Conservation (phyloP, 2,113 vertebrate genomes). For the Mus pahari region DNA sequence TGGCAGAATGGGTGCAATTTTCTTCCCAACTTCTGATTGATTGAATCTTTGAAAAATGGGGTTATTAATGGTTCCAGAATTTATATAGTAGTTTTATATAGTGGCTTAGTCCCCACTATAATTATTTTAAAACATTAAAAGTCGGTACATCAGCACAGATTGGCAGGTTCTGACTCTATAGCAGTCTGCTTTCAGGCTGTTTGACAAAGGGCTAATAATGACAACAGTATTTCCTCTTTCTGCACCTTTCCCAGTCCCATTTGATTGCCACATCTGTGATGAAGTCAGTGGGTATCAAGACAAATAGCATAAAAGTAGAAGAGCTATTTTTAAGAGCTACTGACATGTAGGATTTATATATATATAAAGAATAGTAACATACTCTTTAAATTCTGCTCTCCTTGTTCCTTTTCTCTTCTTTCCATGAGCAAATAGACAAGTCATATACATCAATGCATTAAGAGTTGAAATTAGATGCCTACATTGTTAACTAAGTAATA, state of each 20-base stretch:
- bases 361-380: not conserved
- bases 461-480: not conserved
- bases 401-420: not conserved
- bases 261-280: slow-evolving; percentile 1
- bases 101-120: slow-evolving; percentile 55
- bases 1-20: slow-evolving; percentile 53
- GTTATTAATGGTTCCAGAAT: slow-evolving; percentile 70
- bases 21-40: slow-evolving; percentile 68
- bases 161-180: slow-evolving; percentile 51
- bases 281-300: slow-evolving; percentile 22
- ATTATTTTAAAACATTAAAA: slow-evolving; percentile 80
- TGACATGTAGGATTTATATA: not conserved
- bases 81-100: slow-evolving; percentile 77
- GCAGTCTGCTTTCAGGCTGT: not conserved
- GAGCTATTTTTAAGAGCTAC: not conserved
- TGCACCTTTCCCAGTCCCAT: not conserved
- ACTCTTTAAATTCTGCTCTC: not conserved
- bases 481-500: slow-evolving; percentile 23
- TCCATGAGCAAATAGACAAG: not conserved
- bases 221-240: slow-evolving; percentile 50
- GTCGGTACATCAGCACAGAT: slow-evolving; percentile 64
- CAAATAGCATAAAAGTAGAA: slow-evolving; percentile 15
- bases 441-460: not conserved
- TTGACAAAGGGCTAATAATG: slow-evolving; percentile 68
- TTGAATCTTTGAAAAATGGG: slow-evolving; percentile 71